Evolutionary conservation across 2,888 invertebrate species (phyloP), one percentile per base, ranked within the genome.

Genomic region (Lochmaea crataegi): DNA sequence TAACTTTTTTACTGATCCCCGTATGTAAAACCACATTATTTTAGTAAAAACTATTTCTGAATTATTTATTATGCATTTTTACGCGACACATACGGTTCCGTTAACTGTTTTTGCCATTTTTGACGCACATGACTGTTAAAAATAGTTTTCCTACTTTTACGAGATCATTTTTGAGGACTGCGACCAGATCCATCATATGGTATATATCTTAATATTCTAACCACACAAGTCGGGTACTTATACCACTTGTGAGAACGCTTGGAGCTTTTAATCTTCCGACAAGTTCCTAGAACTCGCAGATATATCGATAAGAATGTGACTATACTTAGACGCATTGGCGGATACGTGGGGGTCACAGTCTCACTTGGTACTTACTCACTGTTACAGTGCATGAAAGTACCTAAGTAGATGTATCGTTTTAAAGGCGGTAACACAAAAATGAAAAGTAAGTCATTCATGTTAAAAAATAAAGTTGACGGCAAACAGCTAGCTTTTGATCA

Each of bases 161-260:
- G 16, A 16, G 16, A 14, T 16, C 16, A 41, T 45, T 60, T 57
- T 45, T 68, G 68, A 63, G 51, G 53, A 69, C 57, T 57, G 71
- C 56, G 56, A 66, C 65, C 74, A 68, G 71, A 75, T 72, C 53
- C 65, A 70, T 75, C 70, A 72, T 70, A 72, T 75, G 75, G 75
- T 75, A 70, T 68, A 68, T 66, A 64, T 75, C 75, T 75, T 72
- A 75, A 75, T 75, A 75, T 75, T 75, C 75, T 32, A 72, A 65
- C 70, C 75, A 68, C 75, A 72, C 65, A 72, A 67, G 74, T 68
- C 45, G 71, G 58, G 58, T 65, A 64, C 63, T 70, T 63, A 18
- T 63, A 70, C 65, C 22, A 48, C 70, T 65, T 65, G 68, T 67
- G 67, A 38, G 67, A 66, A 66, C 70, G 70, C 53, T 42, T n/a